Percentiles rank a stretch among this genome's conserved stretches.
Evolutionary conservation across 2,113 vertebrate species (phyloP).

Genomic region (Tricholaema leucomelas): DNA sequence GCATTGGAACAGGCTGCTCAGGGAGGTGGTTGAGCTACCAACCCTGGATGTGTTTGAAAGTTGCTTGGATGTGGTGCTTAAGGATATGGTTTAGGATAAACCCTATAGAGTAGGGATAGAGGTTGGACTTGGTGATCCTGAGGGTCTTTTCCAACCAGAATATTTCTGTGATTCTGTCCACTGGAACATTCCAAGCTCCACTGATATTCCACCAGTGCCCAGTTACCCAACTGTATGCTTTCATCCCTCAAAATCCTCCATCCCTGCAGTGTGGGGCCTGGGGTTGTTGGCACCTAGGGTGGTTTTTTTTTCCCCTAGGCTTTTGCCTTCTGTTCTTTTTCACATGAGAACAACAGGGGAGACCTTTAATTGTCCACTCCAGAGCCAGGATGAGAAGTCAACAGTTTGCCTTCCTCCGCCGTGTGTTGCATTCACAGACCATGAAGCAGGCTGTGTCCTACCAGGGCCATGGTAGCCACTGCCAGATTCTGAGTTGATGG

Average conservation of each 20-base stretch:
- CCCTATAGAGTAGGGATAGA: too few relatives aligned
- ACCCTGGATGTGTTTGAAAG: too few relatives aligned
- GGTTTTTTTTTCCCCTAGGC: neutral
- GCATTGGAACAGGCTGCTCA: too few relatives aligned
- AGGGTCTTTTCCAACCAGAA: too few relatives aligned
- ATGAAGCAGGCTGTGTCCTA: neutral
- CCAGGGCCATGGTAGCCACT: neutral
- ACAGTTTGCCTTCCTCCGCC: neutral
- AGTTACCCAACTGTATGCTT: neutral
- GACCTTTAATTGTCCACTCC: neutral
- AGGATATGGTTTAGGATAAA: too few relatives aligned
- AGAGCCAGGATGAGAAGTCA: neutral
- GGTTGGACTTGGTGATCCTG: too few relatives aligned
- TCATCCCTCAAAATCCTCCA: neutral
- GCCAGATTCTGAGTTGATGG: neutral
- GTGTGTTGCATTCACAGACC: neutral
- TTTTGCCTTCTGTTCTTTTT: neutral
- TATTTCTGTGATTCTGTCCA: neutral
- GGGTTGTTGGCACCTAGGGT: neutral
- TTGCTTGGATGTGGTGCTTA: too few relatives aligned
- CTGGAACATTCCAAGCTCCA: neutral
- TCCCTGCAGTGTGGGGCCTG: neutral
- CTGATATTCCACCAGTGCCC: neutral
- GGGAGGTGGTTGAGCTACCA: too few relatives aligned
- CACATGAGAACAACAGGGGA: neutral